Evolutionary conservation across 2,888 invertebrate species (phyloP), one percentile per base, ranked within the genome.

Genomic region (Amblyteles armatorius): DNA sequence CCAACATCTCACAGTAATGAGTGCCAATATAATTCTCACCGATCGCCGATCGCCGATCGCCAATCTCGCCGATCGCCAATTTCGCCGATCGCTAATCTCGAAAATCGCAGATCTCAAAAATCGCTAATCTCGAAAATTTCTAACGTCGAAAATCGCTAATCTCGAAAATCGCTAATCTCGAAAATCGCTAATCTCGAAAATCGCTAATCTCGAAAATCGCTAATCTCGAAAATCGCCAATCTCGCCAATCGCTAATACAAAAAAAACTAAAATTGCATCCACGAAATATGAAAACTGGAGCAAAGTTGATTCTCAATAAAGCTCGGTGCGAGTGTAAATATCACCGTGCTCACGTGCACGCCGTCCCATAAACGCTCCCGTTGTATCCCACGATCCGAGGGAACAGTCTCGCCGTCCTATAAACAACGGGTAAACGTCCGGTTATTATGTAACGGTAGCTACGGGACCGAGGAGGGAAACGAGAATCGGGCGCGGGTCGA

Each of bases 391-490:
- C 60, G 48, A 76, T 55, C 57, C 52, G 69, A 36, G 26, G 19
- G 11, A 4, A 9, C 13, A 40, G 7, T 16, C 69, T 29, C 63
- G 78, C 85, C 82, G 87, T 79, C 85, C 78, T 83, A 90, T 89
- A 89, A 91, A 91, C 89, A 90, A 90, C 87, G 88, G 84, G 87
- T 91, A 90, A 90, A 90, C 88, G 88, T 86, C 85, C 82, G 87
- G 89, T 90, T 91, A 90, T 91, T 88, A 89, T 84, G 88, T 88
- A 87, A 81, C 78, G 79, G 11, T 60, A 60, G 11, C 11, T 69
- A 84, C 13, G 11, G 55, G 83, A 76, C 78, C 82, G 77, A 83
- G 69, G 44, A 74, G 57, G 69, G 19, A 52, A 65, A 50, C 22
- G 50, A 67, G 16, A 50, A 33, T 22, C 29, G 16, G 26, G 19